Percentiles rank a stretch among this genome's conserved stretches.
Conservation (phyloP, 2,888 invertebrate genomes). For the Heliconius sara region DNA sequence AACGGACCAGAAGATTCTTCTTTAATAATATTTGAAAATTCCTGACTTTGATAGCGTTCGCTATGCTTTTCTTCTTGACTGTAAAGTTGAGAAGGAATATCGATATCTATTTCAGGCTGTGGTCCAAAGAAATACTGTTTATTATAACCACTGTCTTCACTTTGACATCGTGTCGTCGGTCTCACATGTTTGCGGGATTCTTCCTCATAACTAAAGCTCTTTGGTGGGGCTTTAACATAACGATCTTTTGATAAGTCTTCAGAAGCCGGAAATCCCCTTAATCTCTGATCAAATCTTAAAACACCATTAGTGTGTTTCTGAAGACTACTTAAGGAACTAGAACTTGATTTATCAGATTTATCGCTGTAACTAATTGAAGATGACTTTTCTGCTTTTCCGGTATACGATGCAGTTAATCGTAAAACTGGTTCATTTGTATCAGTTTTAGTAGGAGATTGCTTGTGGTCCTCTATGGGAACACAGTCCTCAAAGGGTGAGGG, state of each 20-base stretch:
- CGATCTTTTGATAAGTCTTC: conserved; percentile 67
- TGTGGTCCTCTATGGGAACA: conserved; percentile 56
- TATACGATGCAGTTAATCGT: conserved; percentile 65
- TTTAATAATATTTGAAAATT: conserved; percentile 81
- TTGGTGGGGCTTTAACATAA: conserved; percentile 72
- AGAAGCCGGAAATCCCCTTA: conserved; percentile 63
- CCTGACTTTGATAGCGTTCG: conserved; percentile 86
- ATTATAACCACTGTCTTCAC: conserved; percentile 81
- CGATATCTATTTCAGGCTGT: conserved; percentile 83
- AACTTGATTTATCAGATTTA: conserved; percentile 81
- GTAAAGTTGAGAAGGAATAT: conserved; percentile 83
- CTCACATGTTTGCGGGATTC: conserved; percentile 75
- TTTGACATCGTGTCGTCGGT: conserved; percentile 84
- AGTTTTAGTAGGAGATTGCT: conserved; percentile 55
- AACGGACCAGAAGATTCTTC: conserved; percentile 72
- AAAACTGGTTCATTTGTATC: conserved; percentile 66
- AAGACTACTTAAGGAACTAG: conserved; percentile 79
- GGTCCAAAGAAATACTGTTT: conserved; percentile 75
- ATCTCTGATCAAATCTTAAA: conserved; percentile 70
- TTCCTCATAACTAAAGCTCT: conserved; percentile 81
- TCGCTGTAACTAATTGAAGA: conserved; percentile 82
- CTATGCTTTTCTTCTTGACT: conserved; percentile 86
- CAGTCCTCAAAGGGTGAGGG: conserved; percentile 57
- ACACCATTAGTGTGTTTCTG: conserved; percentile 77
- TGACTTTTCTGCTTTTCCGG: conserved; percentile 73